A percentile compares a stretch with the other conserved stretches of the same genome.
phyloP scores from a whole-genome alignment of 23 tunicate species.

The Corella eumyota region DNA sequence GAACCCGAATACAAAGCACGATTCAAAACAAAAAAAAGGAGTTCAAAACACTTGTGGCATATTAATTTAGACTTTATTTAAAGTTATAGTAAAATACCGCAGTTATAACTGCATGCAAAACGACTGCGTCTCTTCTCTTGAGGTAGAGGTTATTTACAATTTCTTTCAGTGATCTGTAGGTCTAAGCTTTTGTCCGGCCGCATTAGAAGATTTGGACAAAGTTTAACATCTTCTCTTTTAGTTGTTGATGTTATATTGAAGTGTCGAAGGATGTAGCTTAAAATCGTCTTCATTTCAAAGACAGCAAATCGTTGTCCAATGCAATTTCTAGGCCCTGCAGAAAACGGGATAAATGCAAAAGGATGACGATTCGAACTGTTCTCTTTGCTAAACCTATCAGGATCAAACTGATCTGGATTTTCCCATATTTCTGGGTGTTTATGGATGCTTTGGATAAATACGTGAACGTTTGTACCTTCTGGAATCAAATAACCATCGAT shows the following conservation, averaged over 20 bases:
- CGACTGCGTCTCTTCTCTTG: too few species aligned
- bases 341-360: conserved; percentile 78
- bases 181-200: conserved; percentile 48
- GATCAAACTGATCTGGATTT: conserved; percentile 63
- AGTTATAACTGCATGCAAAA: too few species aligned
- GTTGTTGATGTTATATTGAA: not conserved
- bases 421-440: conserved; percentile 62
- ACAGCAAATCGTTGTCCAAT: conserved; percentile 92
- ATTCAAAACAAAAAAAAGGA: too few species aligned
- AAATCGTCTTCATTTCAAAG: conserved; percentile 67
- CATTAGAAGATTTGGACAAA: conserved; percentile 50
- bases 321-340: conserved; percentile 97
- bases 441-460: conserved; percentile 43
- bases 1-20: too few species aligned
- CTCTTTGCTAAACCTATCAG: conserved; percentile 60
- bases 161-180: not conserved
- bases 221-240: conserved; percentile 34
- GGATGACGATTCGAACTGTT: conserved; percentile 57
- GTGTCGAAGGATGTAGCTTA: conserved; percentile 31
- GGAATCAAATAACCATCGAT: conserved; percentile 63
- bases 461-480: conserved; percentile 38
- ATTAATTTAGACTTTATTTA: too few species aligned
- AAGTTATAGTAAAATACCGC: too few species aligned
- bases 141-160: too few species aligned
- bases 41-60: too few species aligned